These are phyloP conservation scores for Sepiola atlantica DNA, from an alignment of 2,888 invertebrate genomes.

Conservation along the genomic window DNA sequence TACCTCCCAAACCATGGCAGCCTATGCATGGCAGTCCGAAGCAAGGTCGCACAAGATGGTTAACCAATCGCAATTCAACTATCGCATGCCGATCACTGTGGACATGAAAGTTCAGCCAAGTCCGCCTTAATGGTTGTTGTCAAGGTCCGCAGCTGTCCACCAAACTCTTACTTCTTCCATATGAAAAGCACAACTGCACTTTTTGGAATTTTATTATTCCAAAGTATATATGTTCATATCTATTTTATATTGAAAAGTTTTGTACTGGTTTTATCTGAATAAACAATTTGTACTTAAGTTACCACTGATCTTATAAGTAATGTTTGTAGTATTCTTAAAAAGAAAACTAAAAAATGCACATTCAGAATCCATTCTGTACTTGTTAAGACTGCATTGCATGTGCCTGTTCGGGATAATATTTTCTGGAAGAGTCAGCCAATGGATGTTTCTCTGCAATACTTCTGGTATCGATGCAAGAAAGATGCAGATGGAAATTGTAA, in stretches of 20 bases:
- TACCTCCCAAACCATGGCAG: no score
- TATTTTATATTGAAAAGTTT: neutral
- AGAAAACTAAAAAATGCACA: neutral
- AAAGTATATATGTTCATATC: neutral
- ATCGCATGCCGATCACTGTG: no score
- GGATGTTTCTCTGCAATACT: neutral
- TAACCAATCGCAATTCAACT: no score
- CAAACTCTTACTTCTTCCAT: no score
- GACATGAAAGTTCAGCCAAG: no score
- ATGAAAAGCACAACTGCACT: neutral
- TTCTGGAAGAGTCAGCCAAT: neutral
- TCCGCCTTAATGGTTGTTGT: no score
- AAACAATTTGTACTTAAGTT: neutral
- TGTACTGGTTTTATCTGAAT: neutral
- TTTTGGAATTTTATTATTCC: neutral
- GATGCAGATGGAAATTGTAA: neutral
- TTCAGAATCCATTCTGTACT: neutral
- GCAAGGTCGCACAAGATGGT: no score
- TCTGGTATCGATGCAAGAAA: neutral
- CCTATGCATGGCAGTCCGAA: no score
- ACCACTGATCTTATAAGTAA: neutral
- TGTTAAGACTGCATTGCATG: no score
- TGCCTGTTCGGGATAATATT: neutral
- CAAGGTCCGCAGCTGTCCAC: no score
- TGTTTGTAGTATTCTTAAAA: neutral